Conservation (phyloP, 2,113 vertebrate species). For the Neotoma lepida region DNA sequence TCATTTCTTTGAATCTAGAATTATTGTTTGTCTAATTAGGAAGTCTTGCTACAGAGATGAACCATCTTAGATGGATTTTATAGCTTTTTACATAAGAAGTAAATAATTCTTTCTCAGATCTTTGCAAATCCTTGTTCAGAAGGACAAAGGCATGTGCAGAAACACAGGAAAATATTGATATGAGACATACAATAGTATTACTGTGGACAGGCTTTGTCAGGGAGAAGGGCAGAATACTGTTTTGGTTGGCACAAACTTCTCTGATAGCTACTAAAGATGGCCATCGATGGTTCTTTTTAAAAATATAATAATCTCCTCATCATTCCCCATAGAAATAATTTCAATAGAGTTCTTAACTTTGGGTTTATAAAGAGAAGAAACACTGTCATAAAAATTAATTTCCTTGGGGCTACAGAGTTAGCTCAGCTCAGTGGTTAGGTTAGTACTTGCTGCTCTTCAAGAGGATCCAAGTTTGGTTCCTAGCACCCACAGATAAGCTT, state of each 20-base stretch:
- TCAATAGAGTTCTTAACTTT: constrained; percentile 3
- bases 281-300: neutral
- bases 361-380: neutral
- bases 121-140: neutral
- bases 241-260: neutral
- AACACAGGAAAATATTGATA: neutral
- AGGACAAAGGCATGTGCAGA: neutral
- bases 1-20: neutral
- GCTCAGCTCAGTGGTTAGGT: neutral
- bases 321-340: neutral
- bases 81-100: neutral
- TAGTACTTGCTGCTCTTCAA: neutral
- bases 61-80: neutral
- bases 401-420: neutral
- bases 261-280: neutral
- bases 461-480: neutral
- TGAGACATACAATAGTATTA: neutral
- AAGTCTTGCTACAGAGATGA: neutral
- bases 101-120: neutral
- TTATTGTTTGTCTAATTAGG: neutral
- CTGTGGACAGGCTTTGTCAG: neutral
- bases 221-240: neutral
- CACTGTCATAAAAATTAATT: constrained; percentile 7
- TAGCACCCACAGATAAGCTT: neutral
- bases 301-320: neutral